Percentiles rank a stretch among this genome's conserved stretches.
Evolutionary conservation across 2,797 vertebrate species (phyloP).

Genomic region (Dicrostonyx torquatus): DNA sequence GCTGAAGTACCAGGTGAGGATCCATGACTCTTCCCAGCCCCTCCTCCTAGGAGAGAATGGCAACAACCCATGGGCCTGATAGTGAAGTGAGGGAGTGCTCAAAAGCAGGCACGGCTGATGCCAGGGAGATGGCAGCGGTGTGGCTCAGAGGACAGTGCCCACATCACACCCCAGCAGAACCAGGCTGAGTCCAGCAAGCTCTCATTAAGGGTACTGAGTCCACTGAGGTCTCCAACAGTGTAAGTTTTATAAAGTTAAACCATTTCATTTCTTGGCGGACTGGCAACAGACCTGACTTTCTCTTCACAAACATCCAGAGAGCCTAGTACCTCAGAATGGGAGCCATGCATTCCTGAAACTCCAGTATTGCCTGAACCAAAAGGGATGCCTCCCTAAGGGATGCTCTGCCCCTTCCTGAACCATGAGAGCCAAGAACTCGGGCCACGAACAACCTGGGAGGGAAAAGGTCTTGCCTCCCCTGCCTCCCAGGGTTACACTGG

Average conservation of each 20-base stretch:
- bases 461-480: not conserved
- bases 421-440: not conserved
- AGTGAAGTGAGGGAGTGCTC: not conserved
- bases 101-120: not conserved
- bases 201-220: not conserved
- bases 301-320: constrained; percentile 28
- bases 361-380: not conserved
- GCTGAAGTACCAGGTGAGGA: not conserved
- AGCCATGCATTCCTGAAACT: not conserved
- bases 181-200: not conserved
- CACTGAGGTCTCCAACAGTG: not conserved
- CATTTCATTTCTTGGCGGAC: not conserved
- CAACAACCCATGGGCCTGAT: not conserved
- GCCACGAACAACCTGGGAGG: not conserved
- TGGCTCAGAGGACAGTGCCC: not conserved
- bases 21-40: not conserved
- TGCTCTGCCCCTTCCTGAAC: not conserved
- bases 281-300: not conserved
- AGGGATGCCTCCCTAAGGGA: not conserved
- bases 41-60: not conserved
- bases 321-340: not conserved
- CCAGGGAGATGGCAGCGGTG: not conserved
- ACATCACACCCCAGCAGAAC: not conserved
- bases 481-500: not conserved
- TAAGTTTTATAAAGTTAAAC: constrained; percentile 27